Evolutionary conservation across 2,797 vertebrate genomes (phyloP).

Genomic region (Coracias cyanogaster): DNA sequence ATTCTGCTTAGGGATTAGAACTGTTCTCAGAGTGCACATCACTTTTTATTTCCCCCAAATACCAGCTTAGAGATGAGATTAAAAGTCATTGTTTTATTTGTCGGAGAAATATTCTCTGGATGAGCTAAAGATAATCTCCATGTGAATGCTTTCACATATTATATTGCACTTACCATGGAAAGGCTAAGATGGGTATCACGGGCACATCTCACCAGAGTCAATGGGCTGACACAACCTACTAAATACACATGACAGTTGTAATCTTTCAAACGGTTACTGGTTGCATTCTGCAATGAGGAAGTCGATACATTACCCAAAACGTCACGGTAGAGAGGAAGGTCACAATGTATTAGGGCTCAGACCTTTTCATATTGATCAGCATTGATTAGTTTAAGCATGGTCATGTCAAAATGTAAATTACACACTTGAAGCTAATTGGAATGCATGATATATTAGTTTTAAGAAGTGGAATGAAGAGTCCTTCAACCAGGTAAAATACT

Average conservation of each 20-base stretch:
- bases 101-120: neutral
- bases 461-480: neutral
- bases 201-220: neutral
- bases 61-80: neutral
- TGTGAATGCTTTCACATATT: neutral
- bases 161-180: neutral
- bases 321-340: neutral
- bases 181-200: neutral
- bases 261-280: neutral
- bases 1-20: neutral
- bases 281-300: neutral
- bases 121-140: neutral
- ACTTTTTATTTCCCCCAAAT: neutral
- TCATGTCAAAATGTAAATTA: neutral
- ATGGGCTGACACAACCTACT: neutral
- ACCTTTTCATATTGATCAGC: neutral
- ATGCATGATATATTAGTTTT: neutral
- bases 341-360: neutral
- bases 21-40: neutral
- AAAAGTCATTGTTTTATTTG: neutral
- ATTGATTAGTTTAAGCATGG: neutral
- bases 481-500: neutral
- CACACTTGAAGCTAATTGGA: neutral
- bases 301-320: accelerated
- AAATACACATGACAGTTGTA: neutral